Evolutionary conservation across 1,140 invertebrate genomes (phyloP), one percentile per base, ranked within the genome.

Genomic region (Drosophila subpulchrella): DNA sequence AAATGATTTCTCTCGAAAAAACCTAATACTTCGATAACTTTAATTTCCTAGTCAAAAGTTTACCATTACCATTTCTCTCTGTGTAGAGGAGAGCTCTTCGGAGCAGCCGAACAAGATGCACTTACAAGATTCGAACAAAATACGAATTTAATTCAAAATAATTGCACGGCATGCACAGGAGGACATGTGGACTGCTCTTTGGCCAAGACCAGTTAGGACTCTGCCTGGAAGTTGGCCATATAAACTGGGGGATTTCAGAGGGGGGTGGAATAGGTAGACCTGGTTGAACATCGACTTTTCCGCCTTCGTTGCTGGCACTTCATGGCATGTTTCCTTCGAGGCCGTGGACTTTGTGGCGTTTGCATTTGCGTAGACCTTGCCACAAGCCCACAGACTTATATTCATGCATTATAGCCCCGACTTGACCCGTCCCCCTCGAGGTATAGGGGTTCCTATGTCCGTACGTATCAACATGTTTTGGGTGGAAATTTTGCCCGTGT

Each of bases 131-230:
- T 91, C 84, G 74, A 55, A 85, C 81, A 91, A 90, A 91, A 88
- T 91, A 91, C 89, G 89, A 91, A 91, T 91, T 91, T 91, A 84
- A 85, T 91, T 85, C 78, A 85, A 91, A 91, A 91, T 91, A 91
- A 91, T 91, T 91, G 89, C 89, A 85, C 78, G 84, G 88, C 84
- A 91, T 85, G 84, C 80, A 83, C 57, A 75, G 71, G 80, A 90
- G 57, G 50, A 80, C 47, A 63, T 66, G 62, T 68, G 72, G 53
- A 63, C 48, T 44, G 46, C 46, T 47, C 46, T 51, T 4, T 34
- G 77, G 34, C 59, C 27, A 60, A 63, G 60, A 57, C 68, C 50
- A 50, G 66, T 58, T 71, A 58, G 70, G 53, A n/a, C 65, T 53
- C 32, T 11, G 8, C 65, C 48, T 66, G 65, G 46, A 46, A 44